A percentile compares a stretch with the other conserved stretches of the same genome.
Evolutionary conservation across 2,888 invertebrate genomes (phyloP).

Genomic region (Elegia similella): DNA sequence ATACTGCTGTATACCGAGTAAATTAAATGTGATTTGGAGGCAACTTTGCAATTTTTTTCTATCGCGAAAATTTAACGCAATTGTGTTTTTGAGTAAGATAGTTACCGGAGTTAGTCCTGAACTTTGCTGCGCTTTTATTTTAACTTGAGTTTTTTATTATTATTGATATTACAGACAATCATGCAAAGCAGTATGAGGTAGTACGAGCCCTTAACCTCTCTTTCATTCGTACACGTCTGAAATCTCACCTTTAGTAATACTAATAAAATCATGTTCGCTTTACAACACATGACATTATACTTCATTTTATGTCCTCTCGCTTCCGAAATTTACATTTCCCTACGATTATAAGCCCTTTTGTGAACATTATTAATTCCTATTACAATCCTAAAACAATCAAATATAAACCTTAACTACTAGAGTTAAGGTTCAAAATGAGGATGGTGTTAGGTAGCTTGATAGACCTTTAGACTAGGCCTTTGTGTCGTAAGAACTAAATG

Average conservation of each 20-base stretch:
- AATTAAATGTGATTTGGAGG: no score
- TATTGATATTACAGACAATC: no score
- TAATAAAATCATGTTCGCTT: background rate
- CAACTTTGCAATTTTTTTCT: no score
- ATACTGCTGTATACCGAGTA: no score
- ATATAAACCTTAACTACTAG: background rate
- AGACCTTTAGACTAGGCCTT: slow-evolving; percentile 7
- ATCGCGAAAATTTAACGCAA: no score
- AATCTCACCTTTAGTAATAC: background rate
- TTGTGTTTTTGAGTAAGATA: no score
- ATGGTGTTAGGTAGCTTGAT: background rate
- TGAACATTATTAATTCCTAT: slow-evolving; percentile 8
- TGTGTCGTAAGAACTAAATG: slow-evolving; percentile 11
- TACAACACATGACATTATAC: slow-evolving; percentile 4
- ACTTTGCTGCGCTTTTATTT: no score
- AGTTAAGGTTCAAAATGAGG: background rate
- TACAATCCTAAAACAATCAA: background rate
- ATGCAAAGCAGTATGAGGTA: no score
- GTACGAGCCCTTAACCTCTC: no score
- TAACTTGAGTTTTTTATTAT: no score
- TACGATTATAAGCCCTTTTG: slow-evolving; percentile 3
- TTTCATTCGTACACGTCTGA: no score
- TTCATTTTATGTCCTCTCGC: background rate
- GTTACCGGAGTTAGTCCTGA: no score
- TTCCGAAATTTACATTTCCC: slow-evolving; percentile 6